Evolutionary conservation across 2,888 invertebrate species (phyloP).

Genomic region (Drosophila falleni): DNA sequence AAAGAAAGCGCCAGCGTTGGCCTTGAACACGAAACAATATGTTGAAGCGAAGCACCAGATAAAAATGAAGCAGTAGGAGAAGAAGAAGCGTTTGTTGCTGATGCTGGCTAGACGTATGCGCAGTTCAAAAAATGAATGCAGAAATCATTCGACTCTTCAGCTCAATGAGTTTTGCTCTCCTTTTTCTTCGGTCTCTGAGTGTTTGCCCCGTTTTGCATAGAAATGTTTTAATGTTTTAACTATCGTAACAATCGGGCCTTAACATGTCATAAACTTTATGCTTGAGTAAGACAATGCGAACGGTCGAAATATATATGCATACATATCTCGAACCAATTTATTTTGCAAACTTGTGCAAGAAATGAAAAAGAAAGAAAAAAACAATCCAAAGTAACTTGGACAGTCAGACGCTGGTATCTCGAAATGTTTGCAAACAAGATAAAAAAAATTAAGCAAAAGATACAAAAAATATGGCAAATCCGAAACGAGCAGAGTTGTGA

Average conservation of each 20-base stretch:
- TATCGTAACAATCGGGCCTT: constrained; percentile 46
- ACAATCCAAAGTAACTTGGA: constrained; percentile 30
- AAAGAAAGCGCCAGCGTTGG: constrained; percentile 78
- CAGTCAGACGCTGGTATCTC: constrained; percentile 44
- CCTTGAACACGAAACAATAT: constrained; percentile 77
- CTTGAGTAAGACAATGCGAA: constrained; percentile 73
- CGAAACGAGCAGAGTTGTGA: constrained; percentile 38
- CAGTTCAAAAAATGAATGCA: constrained; percentile 43
- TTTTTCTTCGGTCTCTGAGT: constrained; percentile 21
- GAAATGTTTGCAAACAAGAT: constrained; percentile 49
- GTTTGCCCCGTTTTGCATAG: constrained; percentile 57
- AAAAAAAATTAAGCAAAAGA: constrained; percentile 18
- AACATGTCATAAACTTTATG: constrained; percentile 70
- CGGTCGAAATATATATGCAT: constrained; percentile 28
- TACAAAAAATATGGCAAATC: constrained; percentile 33
- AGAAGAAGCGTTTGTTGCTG: constrained; percentile 22
- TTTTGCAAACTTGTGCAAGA: constrained; percentile 69
- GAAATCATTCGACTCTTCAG: constrained; percentile 36
- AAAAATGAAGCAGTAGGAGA: constrained; percentile 25
- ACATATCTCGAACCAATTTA: constrained; percentile 61
- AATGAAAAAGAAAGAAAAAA: constrained; percentile 23
- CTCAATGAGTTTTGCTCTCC: constrained; percentile 31
- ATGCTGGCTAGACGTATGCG: constrained; percentile 6
- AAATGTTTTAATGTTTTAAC: constrained; percentile 58
- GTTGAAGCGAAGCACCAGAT: constrained; percentile 46